Base-by-base conservation (phyloP, 2,888 invertebrate genomes). In the Pollenia angustigena region DNA sequence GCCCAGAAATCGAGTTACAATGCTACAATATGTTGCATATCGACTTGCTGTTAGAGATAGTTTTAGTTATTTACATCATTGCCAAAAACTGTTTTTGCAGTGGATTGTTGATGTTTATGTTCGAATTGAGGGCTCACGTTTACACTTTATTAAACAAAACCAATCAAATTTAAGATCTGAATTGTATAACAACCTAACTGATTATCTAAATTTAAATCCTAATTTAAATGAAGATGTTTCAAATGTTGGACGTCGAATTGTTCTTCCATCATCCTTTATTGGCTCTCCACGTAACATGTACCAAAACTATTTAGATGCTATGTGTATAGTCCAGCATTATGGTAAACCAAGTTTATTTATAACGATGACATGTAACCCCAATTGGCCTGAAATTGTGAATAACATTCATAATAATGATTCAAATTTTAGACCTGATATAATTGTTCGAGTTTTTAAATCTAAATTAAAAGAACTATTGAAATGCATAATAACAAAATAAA, bases 231-330 rank as follows among this genome's bases (percentile, higher is more conserved):
- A 18, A 9, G 10, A 56, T 18, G 6, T 56, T 6, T 72, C 72
- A 18, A 56, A 56, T 56, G 10, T 56, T 56, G 74, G 72, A 32
- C 44, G 75, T 12, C 40, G 48, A 6, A 54, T 82, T 66, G 48
- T 85, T 23, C 50, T 69, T 2, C 81, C 60, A 60, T 75, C 81
- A 11, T 69, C 75, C 11, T 85, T 85, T 69, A 58, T 32, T 71
- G 81, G 81, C 14, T 75, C 81, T 46, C 85, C 75, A 62, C 56
- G 79, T n/a, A 85, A 85, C 48, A 81, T 81, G 71, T 69, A 85
- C 32, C 85, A 81, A 81, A 85, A 85, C n/a, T 85, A 75, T 76
- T 81, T 81, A 4, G 68, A 85, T 62, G 81, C 85, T 58, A 80
- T 23, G 23, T 85, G 81, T 62, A 85, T 81, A 54, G 85, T 85